Percentiles rank a stretch among this genome's conserved stretches.
Conservation (phyloP, 2,888 invertebrate species). For the Marasmarcha lunaedactyla region DNA sequence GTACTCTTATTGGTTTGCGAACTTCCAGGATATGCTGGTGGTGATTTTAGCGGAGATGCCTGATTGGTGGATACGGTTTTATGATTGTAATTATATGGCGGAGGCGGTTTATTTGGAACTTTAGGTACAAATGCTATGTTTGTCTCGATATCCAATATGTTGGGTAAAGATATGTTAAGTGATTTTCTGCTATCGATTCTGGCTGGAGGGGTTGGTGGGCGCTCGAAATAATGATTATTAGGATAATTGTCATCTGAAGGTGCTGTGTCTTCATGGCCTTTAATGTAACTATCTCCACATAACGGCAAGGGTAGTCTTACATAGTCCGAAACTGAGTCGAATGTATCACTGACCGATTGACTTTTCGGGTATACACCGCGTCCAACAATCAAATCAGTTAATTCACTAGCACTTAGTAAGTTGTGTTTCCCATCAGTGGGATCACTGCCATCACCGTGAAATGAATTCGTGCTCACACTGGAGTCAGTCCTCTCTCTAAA, state of each 20-base stretch:
- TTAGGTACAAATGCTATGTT: conserved; percentile 24
- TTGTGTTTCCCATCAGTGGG: conserved; percentile 84
- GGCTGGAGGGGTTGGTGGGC: conserved; percentile 77
- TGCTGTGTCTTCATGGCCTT: conserved; percentile 71
- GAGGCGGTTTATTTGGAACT: conserved; percentile 69
- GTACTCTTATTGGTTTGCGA: conserved; percentile 25
- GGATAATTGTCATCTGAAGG: conserved; percentile 68
- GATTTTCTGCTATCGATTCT: conserved; percentile 74
- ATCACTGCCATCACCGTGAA: conserved; percentile 90
- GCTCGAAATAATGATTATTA: conserved; percentile 60
- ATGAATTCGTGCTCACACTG: conserved; percentile 83
- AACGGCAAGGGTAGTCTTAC: conserved; percentile 79
- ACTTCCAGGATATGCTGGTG: conserved; percentile 75
- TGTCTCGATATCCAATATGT: conserved; percentile 49
- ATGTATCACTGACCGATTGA: conserved; percentile 85
- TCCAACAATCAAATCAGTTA: conserved; percentile 86
- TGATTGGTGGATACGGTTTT: conserved; percentile 59
- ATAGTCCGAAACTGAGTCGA: conserved; percentile 92
- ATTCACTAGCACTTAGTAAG: conserved; percentile 83
- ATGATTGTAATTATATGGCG: conserved; percentile 76
- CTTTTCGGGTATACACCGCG: conserved; percentile 77
- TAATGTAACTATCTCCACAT: conserved; percentile 69
- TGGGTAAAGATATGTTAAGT: conserved; percentile 53
- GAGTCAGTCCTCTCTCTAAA: conserved; percentile 82
- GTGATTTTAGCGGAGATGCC: conserved; percentile 59